phyloP scores from a whole-genome alignment of 2,888 invertebrate species.

The Synergus laeviventris region DNA sequence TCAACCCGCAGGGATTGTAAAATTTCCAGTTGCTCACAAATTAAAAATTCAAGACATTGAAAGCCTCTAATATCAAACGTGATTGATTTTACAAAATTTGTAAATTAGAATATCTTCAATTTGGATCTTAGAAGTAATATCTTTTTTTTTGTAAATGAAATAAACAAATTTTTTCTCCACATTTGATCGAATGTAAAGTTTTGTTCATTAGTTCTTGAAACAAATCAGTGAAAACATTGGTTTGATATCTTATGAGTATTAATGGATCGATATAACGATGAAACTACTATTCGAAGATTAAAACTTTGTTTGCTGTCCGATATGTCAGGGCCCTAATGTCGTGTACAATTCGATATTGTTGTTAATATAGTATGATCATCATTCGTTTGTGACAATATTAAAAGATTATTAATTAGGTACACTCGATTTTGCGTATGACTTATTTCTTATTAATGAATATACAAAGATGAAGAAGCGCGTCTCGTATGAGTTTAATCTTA shows the following conservation, averaged over 20 bases:
- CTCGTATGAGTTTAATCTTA: slow-evolving; percentile 52
- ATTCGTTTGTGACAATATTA: slow-evolving; percentile 48
- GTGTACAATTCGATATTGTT: slow-evolving; percentile 57
- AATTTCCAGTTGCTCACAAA: too few species aligned
- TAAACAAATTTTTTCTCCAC: slow-evolving; percentile 21
- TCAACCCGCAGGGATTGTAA: too few species aligned
- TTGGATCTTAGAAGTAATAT: too few species aligned
- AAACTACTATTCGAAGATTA: slow-evolving; percentile 46
- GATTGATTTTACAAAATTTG: too few species aligned
- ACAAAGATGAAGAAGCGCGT: slow-evolving; percentile 57
- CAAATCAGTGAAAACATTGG: not conserved
- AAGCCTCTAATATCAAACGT: too few species aligned
- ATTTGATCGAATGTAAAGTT: slow-evolving; percentile 4
- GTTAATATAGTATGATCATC: slow-evolving; percentile 36
- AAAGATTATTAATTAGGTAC: slow-evolving; percentile 54
- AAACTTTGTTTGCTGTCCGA: slow-evolving; percentile 61
- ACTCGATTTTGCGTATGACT: slow-evolving; percentile 56
- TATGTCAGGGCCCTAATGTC: slow-evolving; percentile 66
- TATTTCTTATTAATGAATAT: slow-evolving; percentile 54
- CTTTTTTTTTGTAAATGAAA: not conserved
- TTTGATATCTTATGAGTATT: slow-evolving; percentile 15
- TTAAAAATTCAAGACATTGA: too few species aligned
- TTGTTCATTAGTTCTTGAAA: not conserved
- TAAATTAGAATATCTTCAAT: too few species aligned
- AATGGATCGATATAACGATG: slow-evolving; percentile 26